These are phyloP conservation scores for Triplophysa rosa DNA, from an alignment of 2,113 vertebrate species.

Conservation along the genomic window DNA sequence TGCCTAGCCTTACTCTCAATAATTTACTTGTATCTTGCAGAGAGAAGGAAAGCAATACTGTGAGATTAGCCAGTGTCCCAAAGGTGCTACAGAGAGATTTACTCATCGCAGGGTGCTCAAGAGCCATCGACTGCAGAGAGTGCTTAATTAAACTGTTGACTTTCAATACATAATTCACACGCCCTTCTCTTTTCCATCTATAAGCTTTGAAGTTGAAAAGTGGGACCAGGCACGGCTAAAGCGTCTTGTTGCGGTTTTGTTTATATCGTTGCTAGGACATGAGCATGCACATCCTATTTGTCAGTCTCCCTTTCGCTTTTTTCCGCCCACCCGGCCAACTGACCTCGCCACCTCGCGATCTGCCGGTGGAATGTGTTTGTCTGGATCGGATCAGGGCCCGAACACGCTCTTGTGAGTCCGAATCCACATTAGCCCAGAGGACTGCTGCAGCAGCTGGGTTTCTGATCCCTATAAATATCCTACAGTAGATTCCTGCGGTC, in stretches of 20 bases:
- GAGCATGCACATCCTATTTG: conserved; percentile 52
- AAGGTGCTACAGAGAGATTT: conserved; percentile 55
- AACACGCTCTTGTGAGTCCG: conserved; percentile 3
- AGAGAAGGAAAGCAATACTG: conserved; percentile 49
- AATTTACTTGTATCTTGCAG: background rate
- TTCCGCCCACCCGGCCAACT: conserved; percentile 45
- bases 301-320: conserved; percentile 53
- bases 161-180: conserved; percentile 39
- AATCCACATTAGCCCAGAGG: conserved; percentile 60
- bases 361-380: conserved; percentile 60
- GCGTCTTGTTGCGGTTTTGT: conserved; percentile 64
- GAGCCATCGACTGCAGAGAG: conserved; percentile 50
- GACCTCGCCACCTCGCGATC: conserved; percentile 52
- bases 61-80: conserved; percentile 58
- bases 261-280: conserved; percentile 72
- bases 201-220: background rate
- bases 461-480: conserved; percentile 58
- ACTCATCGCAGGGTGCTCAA: conserved; percentile 58
- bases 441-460: conserved; percentile 65
- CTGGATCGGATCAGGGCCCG: conserved; percentile 49
- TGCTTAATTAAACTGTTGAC: conserved; percentile 59
- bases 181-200: conserved; percentile 5
- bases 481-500: conserved; percentile 52
- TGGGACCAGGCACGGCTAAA: background rate
- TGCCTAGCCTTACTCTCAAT: background rate